phyloP scores from a whole-genome alignment of 2,888 invertebrate genomes.

The Drosophila demipolita region DNA sequence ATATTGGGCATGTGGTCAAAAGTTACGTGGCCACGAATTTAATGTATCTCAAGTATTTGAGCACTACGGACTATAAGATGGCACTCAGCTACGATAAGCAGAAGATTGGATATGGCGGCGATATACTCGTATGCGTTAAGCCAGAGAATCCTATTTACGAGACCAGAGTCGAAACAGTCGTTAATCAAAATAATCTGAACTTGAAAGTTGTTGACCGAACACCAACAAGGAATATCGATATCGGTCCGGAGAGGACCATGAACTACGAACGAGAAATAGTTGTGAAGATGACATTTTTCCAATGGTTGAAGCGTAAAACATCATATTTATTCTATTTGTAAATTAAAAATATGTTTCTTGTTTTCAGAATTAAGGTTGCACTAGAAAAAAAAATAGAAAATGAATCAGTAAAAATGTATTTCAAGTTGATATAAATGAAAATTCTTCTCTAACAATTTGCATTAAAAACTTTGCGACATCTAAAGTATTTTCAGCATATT shows the following conservation, averaged over 20 bases:
- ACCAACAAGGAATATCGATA: constrained; percentile 21
- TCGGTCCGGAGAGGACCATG: background rate
- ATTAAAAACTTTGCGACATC: background rate
- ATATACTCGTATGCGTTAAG: constrained; percentile 51
- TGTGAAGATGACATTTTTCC: constrained; percentile 8
- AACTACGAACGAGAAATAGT: background rate
- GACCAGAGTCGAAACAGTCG: background rate
- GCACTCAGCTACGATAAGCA: constrained; percentile 62
- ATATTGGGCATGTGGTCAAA: constrained; percentile 52
- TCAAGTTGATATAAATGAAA: no score
- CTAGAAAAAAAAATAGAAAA: background rate
- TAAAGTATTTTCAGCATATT: background rate
- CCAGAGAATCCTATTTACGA: constrained; percentile 28
- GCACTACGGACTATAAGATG: constrained; percentile 35
- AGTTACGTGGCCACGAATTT: constrained; percentile 29
- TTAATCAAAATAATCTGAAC: background rate
- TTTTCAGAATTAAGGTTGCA: background rate
- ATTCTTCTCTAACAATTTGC: no score
- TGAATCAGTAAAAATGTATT: background rate
- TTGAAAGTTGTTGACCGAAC: no score
- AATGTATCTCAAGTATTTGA: constrained; percentile 55
- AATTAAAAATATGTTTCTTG: background rate
- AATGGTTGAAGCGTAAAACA: constrained; percentile 61
- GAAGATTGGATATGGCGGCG: constrained; percentile 61
- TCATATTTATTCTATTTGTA: constrained; percentile 49